Percentiles rank a stretch among this genome's conserved stretches.
Conservation (phyloP, 2,113 vertebrate genomes). For the Chionis minor region DNA sequence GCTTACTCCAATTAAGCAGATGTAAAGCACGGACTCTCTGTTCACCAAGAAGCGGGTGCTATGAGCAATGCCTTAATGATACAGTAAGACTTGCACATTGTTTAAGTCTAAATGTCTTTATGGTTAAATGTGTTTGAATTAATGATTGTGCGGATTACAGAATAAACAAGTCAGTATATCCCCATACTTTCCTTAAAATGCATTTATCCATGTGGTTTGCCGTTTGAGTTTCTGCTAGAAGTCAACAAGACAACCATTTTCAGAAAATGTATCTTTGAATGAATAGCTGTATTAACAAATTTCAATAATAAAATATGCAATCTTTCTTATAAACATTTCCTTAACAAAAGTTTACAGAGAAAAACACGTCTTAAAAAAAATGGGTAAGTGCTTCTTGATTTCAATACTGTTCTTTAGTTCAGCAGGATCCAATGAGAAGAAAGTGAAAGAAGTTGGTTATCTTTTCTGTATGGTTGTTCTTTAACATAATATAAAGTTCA, state of each 20-base stretch:
- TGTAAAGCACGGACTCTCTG: conserved; percentile 2
- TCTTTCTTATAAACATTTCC: conserved; percentile 71
- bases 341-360: conserved; percentile 72
- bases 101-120: neutral
- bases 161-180: conserved; percentile 38
- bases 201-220: neutral
- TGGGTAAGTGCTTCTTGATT: conserved; percentile 33
- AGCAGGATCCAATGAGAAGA: conserved; percentile 45
- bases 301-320: conserved; percentile 62
- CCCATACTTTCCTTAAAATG: conserved; percentile 32
- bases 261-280: conserved; percentile 60
- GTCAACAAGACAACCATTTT: conserved; percentile 53
- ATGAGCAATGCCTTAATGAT: neutral
- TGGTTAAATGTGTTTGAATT: neutral
- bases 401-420: conserved; percentile 61
- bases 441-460: conserved; percentile 61
- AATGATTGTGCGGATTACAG: neutral
- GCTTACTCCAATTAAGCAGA: conserved; percentile 31
- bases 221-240: conserved; percentile 38
- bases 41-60: neutral
- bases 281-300: conserved; percentile 64
- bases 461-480: conserved; percentile 71
- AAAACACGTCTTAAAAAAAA: conserved; percentile 50
- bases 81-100: neutral
- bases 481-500: conserved; percentile 86